phyloP scores from a whole-genome alignment of 2,113 vertebrate genomes.

The Danionella cerebrum region DNA sequence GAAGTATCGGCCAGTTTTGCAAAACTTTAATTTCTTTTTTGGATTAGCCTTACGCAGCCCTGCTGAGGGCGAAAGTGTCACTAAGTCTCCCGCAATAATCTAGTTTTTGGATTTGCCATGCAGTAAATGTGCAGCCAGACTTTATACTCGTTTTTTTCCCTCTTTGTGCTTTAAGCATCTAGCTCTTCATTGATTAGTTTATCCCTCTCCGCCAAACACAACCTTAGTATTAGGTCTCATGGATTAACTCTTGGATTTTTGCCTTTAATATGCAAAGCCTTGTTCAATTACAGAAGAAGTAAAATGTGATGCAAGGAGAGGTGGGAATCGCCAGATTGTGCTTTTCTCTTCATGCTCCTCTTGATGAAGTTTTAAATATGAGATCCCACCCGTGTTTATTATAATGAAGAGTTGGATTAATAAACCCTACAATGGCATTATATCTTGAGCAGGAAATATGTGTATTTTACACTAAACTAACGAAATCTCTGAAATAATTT shows the following conservation, averaged over 20 bases:
- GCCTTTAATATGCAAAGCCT: slow-evolving; percentile 25
- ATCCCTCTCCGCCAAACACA: slow-evolving; percentile 40
- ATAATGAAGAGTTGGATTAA: no score
- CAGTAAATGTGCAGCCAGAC: slow-evolving; percentile 36
- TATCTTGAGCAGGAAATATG: no score
- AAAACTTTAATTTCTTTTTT: slow-evolving; percentile 52
- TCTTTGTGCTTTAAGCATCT: slow-evolving; percentile 51
- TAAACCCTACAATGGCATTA: background rate
- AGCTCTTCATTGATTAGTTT: slow-evolving; percentile 50
- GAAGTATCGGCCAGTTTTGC: slow-evolving; percentile 40
- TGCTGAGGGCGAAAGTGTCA: slow-evolving; percentile 46
- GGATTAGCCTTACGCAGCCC: slow-evolving; percentile 39
- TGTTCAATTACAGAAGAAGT: slow-evolving; percentile 28
- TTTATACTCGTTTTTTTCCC: slow-evolving; percentile 32
- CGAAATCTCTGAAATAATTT: no score
- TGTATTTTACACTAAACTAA: no score
- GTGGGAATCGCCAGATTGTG: background rate
- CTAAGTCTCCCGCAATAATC: slow-evolving; percentile 55
- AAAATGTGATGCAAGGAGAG: slow-evolving; percentile 17
- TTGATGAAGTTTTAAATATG: background rate
- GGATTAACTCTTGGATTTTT: slow-evolving; percentile 35
- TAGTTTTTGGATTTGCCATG: slow-evolving; percentile 53
- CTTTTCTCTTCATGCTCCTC: background rate
- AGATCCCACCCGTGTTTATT: background rate
- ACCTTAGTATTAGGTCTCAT: slow-evolving; percentile 46